Conservation (phyloP, 1,140 invertebrate species). For the Ephestia elutella region DNA sequence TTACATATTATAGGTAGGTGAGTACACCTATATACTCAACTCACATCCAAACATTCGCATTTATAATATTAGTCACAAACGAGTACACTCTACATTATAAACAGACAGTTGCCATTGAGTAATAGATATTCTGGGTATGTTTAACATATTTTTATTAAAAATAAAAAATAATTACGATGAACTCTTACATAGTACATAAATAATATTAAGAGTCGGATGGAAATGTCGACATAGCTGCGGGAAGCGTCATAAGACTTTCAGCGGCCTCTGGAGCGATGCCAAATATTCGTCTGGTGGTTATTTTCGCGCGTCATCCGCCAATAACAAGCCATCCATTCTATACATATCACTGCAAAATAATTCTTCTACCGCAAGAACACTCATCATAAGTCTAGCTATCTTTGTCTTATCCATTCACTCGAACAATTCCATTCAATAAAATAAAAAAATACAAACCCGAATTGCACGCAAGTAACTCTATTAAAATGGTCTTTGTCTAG, state of each 20-base stretch:
- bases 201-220: conserved; percentile 10
- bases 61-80: too few relatives aligned
- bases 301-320: conserved; percentile 57
- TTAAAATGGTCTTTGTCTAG: conserved; percentile 69
- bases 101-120: too few relatives aligned
- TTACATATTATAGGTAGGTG: too few relatives aligned
- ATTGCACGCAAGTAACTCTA: conserved; percentile 67
- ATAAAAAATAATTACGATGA: too few relatives aligned
- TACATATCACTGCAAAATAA: conserved; percentile 13
- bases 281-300: conserved; percentile 57
- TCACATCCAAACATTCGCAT: too few relatives aligned
- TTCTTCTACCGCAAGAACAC: neutral
- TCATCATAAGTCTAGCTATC: neutral
- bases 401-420: conserved; percentile 28
- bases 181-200: neutral
- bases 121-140: too few relatives aligned
- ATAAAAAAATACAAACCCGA: conserved; percentile 54
- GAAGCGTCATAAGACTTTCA: conserved; percentile 42
- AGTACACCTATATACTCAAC: too few relatives aligned
- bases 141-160: too few relatives aligned
- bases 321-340: conserved; percentile 44
- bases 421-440: conserved; percentile 31
- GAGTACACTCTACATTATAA: too few relatives aligned
- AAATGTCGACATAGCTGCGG: conserved; percentile 29
- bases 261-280: conserved; percentile 59